phyloP scores from a whole-genome alignment of 2,888 invertebrate species.

The Drosophila austrosaltans region DNA sequence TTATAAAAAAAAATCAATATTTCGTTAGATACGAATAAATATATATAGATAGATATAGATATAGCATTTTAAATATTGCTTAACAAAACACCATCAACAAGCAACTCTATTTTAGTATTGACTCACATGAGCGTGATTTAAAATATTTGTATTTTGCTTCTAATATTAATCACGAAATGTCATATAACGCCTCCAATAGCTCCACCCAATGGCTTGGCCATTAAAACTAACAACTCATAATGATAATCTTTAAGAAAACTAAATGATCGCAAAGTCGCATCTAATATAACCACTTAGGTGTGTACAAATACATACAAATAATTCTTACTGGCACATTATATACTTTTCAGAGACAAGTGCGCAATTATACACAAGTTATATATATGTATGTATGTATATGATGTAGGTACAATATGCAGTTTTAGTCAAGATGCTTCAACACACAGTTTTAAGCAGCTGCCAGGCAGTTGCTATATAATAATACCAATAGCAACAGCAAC shows the following conservation, averaged over 20 bases:
- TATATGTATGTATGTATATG: not conserved
- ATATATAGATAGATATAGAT: not conserved
- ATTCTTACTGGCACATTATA: not conserved
- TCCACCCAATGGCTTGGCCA: slow-evolving; percentile 30
- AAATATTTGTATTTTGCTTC: slow-evolving; percentile 27
- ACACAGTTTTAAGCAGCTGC: slow-evolving; percentile 15
- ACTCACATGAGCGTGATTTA: slow-evolving; percentile 35
- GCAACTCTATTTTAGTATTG: not conserved
- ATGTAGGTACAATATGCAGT: slow-evolving; percentile 6
- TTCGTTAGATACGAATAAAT: not conserved
- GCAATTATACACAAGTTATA: slow-evolving; percentile 65
- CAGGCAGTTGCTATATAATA: slow-evolving; percentile 42
- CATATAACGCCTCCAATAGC: slow-evolving; percentile 38
- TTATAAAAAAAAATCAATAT: too few relatives aligned
- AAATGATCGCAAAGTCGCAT: slow-evolving; percentile 52
- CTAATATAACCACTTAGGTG: slow-evolving; percentile 20
- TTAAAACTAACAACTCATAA: slow-evolving; percentile 46
- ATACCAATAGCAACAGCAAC: slow-evolving; percentile 29
- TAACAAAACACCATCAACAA: not conserved
- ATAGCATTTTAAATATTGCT: too few relatives aligned
- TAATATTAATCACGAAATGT: slow-evolving; percentile 45
- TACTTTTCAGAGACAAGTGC: slow-evolving; percentile 67
- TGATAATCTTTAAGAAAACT: slow-evolving; percentile 44
- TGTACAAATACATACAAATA: not conserved
- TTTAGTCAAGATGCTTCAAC: slow-evolving; percentile 10